Conservation (phyloP, 2,888 invertebrate genomes). For the Polymixis flavicincta region DNA sequence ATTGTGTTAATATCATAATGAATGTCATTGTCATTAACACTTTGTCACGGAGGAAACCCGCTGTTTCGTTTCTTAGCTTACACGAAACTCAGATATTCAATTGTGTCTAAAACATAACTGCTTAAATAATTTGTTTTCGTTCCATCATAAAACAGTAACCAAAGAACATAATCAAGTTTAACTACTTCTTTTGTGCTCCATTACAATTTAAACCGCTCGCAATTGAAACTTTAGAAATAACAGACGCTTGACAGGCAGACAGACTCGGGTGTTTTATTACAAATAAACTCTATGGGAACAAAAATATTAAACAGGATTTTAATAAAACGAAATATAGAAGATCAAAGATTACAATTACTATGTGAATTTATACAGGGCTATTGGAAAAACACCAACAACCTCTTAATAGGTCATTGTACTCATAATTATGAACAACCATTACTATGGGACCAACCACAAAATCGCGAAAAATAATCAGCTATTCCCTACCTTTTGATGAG, state of each 20-base stretch:
- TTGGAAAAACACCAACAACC: too few relatives aligned
- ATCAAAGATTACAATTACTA: not conserved
- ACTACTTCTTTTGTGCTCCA: slow-evolving; percentile 28
- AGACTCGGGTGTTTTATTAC: slow-evolving; percentile 19
- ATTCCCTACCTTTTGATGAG: too few relatives aligned
- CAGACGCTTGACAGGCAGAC: not conserved
- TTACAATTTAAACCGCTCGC: slow-evolving; percentile 11
- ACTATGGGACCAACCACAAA: too few relatives aligned
- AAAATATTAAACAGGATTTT: not conserved
- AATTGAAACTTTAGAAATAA: slow-evolving; percentile 31
- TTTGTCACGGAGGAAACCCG: not conserved
- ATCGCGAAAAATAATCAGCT: too few relatives aligned
- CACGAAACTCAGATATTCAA: not conserved
- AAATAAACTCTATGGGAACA: not conserved
- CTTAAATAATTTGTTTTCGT: slow-evolving; percentile 28
- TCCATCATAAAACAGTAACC: slow-evolving; percentile 31
- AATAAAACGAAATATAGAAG: not conserved
- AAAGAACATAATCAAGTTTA: slow-evolving; percentile 25
- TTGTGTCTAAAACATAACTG: not conserved
- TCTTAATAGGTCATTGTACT: too few relatives aligned
- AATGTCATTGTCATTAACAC: not conserved
- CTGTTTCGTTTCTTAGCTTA: not conserved
- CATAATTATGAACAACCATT: too few relatives aligned
- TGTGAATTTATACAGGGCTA: too few relatives aligned
- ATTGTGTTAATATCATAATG: not conserved